Percentiles rank a stretch among this genome's conserved stretches.
Evolutionary conservation across 1,140 invertebrate species (phyloP).

Genomic region (Penaeus indicus): DNA sequence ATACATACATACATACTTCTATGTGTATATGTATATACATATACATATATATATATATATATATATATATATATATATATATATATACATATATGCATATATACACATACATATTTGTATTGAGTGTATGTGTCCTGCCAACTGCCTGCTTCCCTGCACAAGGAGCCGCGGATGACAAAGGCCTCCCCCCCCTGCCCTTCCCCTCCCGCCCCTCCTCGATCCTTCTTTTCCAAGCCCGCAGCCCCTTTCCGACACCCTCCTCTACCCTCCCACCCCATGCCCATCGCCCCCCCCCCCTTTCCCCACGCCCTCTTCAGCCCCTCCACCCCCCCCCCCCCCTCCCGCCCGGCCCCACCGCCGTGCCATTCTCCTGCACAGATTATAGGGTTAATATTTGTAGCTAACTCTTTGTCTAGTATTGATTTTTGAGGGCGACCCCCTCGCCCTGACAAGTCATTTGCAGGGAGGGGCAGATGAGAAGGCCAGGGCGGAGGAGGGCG

Average conservation of each 20-base stretch:
- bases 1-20: too few relatives aligned
- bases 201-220: background rate
- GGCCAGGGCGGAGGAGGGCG: background rate
- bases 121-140: too few relatives aligned
- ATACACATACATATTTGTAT: too few relatives aligned
- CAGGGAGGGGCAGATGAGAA: background rate
- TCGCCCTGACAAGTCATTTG: constrained; percentile 46
- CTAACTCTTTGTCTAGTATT: constrained; percentile 62
- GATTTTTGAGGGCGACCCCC: constrained; percentile 49
- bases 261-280: constrained; percentile 6
- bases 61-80: too few relatives aligned
- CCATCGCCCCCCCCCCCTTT: too few relatives aligned
- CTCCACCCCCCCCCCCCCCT: background rate
- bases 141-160: too few relatives aligned
- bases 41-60: too few relatives aligned
- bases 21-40: too few relatives aligned
- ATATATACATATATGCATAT: too few relatives aligned
- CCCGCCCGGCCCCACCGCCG: background rate
- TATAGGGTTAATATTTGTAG: constrained; percentile 64
- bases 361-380: constrained; percentile 48
- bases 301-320: background rate
- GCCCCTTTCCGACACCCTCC: background rate
- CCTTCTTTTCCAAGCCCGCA: background rate
- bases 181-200: background rate
- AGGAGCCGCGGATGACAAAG: too few relatives aligned